Conservation (phyloP, 2,113 vertebrate species). For the Podarcis cretensis region DNA sequence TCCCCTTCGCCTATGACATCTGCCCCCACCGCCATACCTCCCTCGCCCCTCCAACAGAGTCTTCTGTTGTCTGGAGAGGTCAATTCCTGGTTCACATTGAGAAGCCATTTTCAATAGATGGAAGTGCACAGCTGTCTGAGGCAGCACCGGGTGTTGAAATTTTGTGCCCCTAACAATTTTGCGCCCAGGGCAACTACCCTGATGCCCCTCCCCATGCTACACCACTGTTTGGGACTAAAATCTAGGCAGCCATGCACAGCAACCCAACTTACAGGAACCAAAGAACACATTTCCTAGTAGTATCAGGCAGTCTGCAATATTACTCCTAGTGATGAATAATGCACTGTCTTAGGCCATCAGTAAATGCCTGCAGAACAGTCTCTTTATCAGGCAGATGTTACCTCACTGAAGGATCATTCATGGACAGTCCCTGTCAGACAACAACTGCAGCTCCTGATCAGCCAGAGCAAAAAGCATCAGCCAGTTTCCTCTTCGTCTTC, state of each 20-base stretch:
- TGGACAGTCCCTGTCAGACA: background rate
- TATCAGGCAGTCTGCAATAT: rapidly evolving
- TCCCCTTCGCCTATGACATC: too few relatives aligned
- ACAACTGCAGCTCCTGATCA: background rate
- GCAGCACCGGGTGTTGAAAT: too few relatives aligned
- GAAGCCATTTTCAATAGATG: too few relatives aligned
- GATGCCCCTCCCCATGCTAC: background rate
- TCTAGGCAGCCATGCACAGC: background rate
- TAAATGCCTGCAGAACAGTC: background rate
- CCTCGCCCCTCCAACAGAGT: too few relatives aligned
- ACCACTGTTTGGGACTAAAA: background rate
- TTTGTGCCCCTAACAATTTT: too few relatives aligned
- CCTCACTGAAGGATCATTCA: background rate
- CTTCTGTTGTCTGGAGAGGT: too few relatives aligned
- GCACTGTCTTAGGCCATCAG: background rate
- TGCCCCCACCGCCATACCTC: too few relatives aligned
- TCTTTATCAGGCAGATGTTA: background rate
- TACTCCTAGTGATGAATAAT: background rate
- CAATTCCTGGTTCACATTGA: too few relatives aligned
- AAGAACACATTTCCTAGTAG: background rate
- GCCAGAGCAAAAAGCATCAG: background rate
- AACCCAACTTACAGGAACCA: background rate
- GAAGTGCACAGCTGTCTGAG: too few relatives aligned
- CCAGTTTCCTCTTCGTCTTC: background rate
- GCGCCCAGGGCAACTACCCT: too few relatives aligned